Percentiles rank a stretch among this genome's conserved stretches.
These are phyloP conservation scores for Hirudo medicinalis DNA, from an alignment of 1,140 invertebrate genomes.

Conservation along the genomic window DNA sequence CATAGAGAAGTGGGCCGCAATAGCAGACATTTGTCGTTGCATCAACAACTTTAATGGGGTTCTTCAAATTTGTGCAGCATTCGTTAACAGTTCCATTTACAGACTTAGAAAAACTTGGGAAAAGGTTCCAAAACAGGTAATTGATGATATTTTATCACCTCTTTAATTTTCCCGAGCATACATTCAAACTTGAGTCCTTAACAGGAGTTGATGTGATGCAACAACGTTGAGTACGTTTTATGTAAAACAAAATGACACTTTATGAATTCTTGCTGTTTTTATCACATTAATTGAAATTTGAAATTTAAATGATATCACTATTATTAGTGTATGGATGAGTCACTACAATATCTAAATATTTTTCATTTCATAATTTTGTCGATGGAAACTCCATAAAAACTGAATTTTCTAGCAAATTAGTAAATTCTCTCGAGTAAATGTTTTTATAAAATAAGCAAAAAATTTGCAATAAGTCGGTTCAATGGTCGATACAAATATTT, in stretches of 20 bases:
- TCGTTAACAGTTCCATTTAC: slow-evolving; percentile 77
- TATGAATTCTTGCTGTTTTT: not conserved
- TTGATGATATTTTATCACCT: not conserved
- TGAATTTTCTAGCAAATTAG: too few species aligned
- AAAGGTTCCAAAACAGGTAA: slow-evolving; percentile 77
- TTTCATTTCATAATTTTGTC: too few species aligned
- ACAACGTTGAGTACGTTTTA: not conserved
- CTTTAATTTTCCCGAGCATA: not conserved
- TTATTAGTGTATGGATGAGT: too few species aligned
- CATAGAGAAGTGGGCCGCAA: slow-evolving; percentile 87
- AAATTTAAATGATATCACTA: not conserved
- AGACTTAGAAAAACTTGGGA: slow-evolving; percentile 86
- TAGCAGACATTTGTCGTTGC: slow-evolving; percentile 70
- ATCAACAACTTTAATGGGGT: slow-evolving; percentile 89
- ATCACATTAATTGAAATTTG: not conserved
- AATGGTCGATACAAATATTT: too few species aligned
- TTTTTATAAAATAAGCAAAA: too few species aligned
- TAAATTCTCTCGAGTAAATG: not conserved
- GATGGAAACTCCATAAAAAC: too few species aligned
- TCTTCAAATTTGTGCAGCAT: slow-evolving; percentile 78
- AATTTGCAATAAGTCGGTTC: too few species aligned
- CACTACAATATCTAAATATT: too few species aligned
- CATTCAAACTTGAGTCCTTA: not conserved
- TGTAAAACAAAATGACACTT: not conserved
- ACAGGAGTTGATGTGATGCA: not conserved